These are phyloP conservation scores for Protodeltote pygarga DNA, from an alignment of 2,888 invertebrate species.

Conservation along the genomic window DNA sequence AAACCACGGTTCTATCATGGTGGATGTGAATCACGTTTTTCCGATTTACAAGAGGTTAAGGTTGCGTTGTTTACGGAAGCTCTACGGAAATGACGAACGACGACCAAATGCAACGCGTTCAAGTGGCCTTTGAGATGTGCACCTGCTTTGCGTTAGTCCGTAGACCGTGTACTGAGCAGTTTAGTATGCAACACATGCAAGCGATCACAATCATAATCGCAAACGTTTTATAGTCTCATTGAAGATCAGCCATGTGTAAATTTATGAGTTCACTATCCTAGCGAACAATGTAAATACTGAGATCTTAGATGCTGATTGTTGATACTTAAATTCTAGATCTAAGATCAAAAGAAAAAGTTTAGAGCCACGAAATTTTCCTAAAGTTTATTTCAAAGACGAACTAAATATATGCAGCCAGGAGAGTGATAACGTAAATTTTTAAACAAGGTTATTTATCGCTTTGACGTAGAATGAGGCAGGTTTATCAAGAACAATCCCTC, in stretches of 20 bases:
- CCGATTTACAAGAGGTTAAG: conserved; percentile 40
- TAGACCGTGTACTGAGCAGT: conserved; percentile 6
- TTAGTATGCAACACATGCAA: conserved; percentile 38
- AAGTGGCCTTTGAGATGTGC: conserved; percentile 36
- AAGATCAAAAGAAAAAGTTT: too few species aligned
- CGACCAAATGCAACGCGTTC: conserved; percentile 49
- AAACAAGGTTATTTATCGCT: too few species aligned
- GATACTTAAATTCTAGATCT: too few species aligned
- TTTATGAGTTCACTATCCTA: conserved; percentile 39
- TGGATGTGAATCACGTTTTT: conserved; percentile 42
- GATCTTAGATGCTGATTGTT: conserved; percentile 9
- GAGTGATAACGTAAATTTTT: too few species aligned
- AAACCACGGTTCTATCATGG: conserved; percentile 14
- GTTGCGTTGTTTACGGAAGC: conserved; percentile 65
- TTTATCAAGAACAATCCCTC: too few species aligned
- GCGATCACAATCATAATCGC: conserved; percentile 32
- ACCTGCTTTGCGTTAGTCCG: conserved; percentile 30
- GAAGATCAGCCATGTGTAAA: conserved; percentile 31
- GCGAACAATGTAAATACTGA: conserved; percentile 13
- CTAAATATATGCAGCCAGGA: too few species aligned
- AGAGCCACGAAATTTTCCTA: too few species aligned
- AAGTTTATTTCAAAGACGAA: too few species aligned
- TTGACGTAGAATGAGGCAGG: too few species aligned
- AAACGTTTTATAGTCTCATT: conserved; percentile 41
- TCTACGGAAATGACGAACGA: conserved; percentile 53